These are phyloP conservation scores for Torymus aiolomorphi DNA, from an alignment of 2,888 invertebrate genomes.

Conservation along the genomic window DNA sequence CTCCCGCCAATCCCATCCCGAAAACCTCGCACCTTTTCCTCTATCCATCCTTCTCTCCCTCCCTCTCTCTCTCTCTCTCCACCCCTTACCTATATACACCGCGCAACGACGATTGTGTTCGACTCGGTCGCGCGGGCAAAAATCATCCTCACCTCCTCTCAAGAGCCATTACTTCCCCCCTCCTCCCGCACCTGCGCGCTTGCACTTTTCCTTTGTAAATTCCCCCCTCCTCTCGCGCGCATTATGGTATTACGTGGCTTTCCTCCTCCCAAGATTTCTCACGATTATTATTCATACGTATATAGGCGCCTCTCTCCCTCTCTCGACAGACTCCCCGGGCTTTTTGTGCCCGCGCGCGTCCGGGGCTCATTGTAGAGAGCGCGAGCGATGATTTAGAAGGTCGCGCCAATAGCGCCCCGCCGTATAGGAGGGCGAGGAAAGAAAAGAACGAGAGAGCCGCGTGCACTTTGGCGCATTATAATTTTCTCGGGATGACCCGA, in stretches of 20 bases:
- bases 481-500: conserved; percentile 42
- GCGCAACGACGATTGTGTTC: no score
- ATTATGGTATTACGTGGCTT: background rate
- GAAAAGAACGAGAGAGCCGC: background rate
- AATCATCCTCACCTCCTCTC: no score
- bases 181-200: background rate
- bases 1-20: no score
- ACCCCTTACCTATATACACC: no score
- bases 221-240: background rate
- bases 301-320: conserved; percentile 4
- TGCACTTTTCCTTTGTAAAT: conserved; percentile 31
- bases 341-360: background rate
- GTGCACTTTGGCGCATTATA: conserved; percentile 43
- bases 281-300: conserved; percentile 50
- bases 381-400: conserved; percentile 39
- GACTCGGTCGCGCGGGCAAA: no score
- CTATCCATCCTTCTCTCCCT: no score
- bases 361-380: conserved; percentile 21
- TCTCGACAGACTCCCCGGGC: background rate
- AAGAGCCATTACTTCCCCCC: no score
- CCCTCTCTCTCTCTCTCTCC: no score
- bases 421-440: background rate
- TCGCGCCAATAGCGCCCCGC: background rate
- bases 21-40: no score
- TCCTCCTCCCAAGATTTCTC: conserved; percentile 36